These are phyloP conservation scores for Laothoe populi DNA, from an alignment of 2,888 invertebrate species.

Conservation along the genomic window DNA sequence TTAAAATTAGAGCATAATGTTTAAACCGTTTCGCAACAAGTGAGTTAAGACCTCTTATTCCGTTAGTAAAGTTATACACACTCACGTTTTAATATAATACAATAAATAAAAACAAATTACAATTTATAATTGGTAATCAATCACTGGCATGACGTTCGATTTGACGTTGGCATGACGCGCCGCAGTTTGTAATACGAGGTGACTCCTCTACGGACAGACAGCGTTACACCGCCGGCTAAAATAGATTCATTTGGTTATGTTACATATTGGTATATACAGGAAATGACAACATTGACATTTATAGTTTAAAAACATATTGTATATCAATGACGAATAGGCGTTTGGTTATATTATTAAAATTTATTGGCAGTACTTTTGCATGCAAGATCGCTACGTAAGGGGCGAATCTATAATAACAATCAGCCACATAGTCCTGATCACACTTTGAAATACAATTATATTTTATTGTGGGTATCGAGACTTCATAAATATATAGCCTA, in stretches of 20 bases:
- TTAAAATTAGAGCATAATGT: too few species aligned
- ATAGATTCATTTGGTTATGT: conserved; percentile 1
- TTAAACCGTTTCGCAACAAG: too few species aligned
- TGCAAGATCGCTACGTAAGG: too few species aligned
- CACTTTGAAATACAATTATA: too few species aligned
- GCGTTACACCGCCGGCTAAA: neutral
- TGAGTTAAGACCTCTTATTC: too few species aligned
- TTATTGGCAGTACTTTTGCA: too few species aligned
- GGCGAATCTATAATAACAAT: too few species aligned
- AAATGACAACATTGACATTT: neutral
- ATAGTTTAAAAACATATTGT: neutral
- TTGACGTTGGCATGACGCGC: conserved; percentile 16
- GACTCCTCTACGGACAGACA: neutral
- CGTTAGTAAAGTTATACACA: too few species aligned
- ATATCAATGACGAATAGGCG: neutral
- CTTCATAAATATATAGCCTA: too few species aligned
- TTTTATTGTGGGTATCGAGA: too few species aligned
- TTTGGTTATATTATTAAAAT: neutral
- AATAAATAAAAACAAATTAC: conserved; percentile 6
- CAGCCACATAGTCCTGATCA: too few species aligned
- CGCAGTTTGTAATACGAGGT: neutral
- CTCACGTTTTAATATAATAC: neutral
- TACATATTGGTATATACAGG: neutral
- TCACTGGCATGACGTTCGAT: conserved; percentile 1
- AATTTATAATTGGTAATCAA: neutral